These are phyloP conservation scores for Campoplex capitator DNA, from an alignment of 2,888 invertebrate species.

Conservation along the genomic window DNA sequence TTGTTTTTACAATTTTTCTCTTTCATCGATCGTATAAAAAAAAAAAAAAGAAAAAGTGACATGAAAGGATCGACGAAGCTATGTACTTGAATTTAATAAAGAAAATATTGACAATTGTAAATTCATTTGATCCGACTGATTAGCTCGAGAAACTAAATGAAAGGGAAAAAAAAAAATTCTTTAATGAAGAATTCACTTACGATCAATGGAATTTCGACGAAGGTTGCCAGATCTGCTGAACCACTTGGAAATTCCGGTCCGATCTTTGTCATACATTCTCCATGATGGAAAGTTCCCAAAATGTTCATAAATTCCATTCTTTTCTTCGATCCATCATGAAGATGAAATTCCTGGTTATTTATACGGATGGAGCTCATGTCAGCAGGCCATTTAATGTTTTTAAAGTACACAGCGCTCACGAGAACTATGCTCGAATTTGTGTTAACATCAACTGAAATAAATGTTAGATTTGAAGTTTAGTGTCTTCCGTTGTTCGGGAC, in stretches of 20 bases:
- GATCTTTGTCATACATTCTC: slow-evolving; percentile 82
- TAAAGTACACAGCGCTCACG: slow-evolving; percentile 94
- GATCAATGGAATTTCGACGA: slow-evolving; percentile 90
- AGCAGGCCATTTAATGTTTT: slow-evolving; percentile 89
- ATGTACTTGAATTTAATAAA: too few species aligned
- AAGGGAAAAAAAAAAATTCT: background rate
- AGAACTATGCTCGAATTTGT: slow-evolving; percentile 85
- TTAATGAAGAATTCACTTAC: slow-evolving; percentile 73
- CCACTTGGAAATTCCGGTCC: too few species aligned
- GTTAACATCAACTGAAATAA: slow-evolving; percentile 85
- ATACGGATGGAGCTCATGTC: slow-evolving; percentile 88
- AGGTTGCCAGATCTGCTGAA: slow-evolving; percentile 64
- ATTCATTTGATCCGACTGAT: too few species aligned
- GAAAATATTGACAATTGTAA: too few species aligned
- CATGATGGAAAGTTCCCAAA: slow-evolving; percentile 85
- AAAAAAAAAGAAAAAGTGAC: too few species aligned
- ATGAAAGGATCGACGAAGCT: too few species aligned
- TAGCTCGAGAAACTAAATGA: background rate
- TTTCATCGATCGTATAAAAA: too few species aligned
- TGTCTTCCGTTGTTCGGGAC: background rate
- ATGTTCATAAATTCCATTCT: slow-evolving; percentile 90
- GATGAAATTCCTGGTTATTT: slow-evolving; percentile 87
- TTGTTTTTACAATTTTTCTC: too few species aligned
- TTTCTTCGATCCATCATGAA: slow-evolving; percentile 85
- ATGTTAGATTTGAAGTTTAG: background rate